phyloP scores from a whole-genome alignment of 2,888 invertebrate species.

The Conistra vaccinii region DNA sequence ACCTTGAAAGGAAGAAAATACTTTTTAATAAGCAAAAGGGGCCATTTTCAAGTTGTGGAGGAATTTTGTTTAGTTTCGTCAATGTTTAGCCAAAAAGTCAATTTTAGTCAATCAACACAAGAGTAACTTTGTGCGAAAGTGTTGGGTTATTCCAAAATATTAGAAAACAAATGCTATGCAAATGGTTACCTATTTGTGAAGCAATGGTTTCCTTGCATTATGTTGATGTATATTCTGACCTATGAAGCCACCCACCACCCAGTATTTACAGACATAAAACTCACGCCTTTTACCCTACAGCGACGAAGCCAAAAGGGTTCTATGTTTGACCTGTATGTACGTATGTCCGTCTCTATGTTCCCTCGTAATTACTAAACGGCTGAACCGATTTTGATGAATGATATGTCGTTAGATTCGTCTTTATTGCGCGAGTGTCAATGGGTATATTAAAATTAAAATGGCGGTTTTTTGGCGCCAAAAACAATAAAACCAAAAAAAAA shows the following conservation, averaged over 20 bases:
- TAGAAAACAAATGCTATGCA: background rate
- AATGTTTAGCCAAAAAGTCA: background rate
- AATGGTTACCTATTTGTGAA: background rate
- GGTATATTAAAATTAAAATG: too few species aligned
- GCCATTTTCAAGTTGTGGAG: background rate
- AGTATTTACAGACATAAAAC: background rate
- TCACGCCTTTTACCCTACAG: background rate
- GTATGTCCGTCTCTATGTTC: too few species aligned
- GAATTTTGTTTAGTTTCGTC: background rate
- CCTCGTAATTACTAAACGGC: too few species aligned
- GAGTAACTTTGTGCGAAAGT: background rate
- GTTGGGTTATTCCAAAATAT: background rate
- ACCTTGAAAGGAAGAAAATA: constrained; percentile 60
- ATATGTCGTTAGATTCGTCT: too few species aligned
- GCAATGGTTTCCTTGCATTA: background rate
- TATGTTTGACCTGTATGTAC: too few species aligned
- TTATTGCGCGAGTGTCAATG: too few species aligned
- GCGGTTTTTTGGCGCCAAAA: too few species aligned
- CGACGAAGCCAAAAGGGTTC: too few species aligned
- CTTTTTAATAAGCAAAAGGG: background rate
- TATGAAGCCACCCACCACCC: too few species aligned
- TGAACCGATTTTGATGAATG: too few species aligned
- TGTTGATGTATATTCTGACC: background rate
- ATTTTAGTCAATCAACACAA: background rate
- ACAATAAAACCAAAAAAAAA: too few species aligned